Evolutionary conservation across 2,888 invertebrate genomes (phyloP), one percentile per base, ranked within the genome.

Genomic region (Pseudeuparius sepicola): DNA sequence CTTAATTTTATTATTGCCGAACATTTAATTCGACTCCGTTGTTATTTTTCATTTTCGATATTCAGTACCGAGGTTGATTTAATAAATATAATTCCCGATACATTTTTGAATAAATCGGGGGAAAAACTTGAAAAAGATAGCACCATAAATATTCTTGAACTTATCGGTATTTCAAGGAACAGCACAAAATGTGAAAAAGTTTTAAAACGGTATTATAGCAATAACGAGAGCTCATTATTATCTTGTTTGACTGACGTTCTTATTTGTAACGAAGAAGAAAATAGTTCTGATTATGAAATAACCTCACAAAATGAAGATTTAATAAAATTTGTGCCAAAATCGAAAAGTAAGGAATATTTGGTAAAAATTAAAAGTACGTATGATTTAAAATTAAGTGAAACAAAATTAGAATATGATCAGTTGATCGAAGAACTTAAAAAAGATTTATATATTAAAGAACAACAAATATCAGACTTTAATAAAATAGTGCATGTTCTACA

Each of bases 1-100:
- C 46, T 74, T 9, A 73, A 74, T 53, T 65, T 75, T 30, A 56
- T 76, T 14, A 61, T 76, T 26, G 71, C 70, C 5, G 76, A 76
- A 55, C 75, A 72, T 58, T 60, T 76, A 33, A 47, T 74, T 20
- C 59, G 64, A 31, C 59, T 73, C 64, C 64, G 71, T 16, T 72
- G 70, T 47, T 67, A 62, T 43, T 75, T 73, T 50, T 66, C 68
- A 3, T 54, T 75, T 2, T 74, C 74, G 2, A 68, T 75, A 28
- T 75, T 75, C 52, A 60, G 69, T 28, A 70, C 73, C 3, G 76
- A 76, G 57, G 71, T 74, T 34, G 71, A 47, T 23, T 40, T 53
- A 17, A 40, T 44, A 14, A 44, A 37, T 29, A 37, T 49, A 15
- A 47, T 70, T 39, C 69, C 70, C 46, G 61, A 62, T 43, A 33